Evolutionary conservation across 2,797 vertebrate genomes (phyloP).

Genomic region (Pipistrellus pipistrellus): DNA sequence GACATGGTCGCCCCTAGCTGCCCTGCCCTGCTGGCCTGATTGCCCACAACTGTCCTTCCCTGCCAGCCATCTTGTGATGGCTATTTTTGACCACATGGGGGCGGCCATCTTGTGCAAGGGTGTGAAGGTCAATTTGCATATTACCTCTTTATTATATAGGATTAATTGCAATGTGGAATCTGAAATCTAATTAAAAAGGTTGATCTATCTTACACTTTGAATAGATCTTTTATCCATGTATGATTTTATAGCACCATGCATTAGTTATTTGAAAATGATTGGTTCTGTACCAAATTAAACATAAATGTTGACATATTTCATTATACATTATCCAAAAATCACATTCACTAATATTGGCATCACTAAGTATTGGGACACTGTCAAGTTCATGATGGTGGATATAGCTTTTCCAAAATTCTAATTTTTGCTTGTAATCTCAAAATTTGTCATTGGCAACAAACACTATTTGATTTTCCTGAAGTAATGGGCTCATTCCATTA

Average conservation of each 20-base stretch:
- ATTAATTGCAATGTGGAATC: not conserved
- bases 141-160: not conserved
- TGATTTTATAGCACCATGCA: not conserved
- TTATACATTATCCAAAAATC: not conserved
- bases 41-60: no score
- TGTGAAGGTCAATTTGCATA: no score
- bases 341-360: not conserved
- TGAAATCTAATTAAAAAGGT: not conserved
- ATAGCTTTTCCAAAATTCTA: not conserved
- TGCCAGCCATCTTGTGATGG: no score
- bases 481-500: not conserved
- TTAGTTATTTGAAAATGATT: not conserved
- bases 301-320: not conserved
- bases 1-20: no score
- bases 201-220: not conserved
- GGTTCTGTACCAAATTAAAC: not conserved
- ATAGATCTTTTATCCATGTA: not conserved
- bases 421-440: conserved; percentile 7
- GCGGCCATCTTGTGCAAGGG: no score
- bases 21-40: no score
- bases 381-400: not conserved
- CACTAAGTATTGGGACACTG: not conserved
- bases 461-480: not conserved
- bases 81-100: no score
- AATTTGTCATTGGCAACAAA: not conserved